Percentiles rank a stretch among this genome's conserved stretches.
Conservation (phyloP, 2,888 invertebrate species). For the Branchipolynoe longqiensis region DNA sequence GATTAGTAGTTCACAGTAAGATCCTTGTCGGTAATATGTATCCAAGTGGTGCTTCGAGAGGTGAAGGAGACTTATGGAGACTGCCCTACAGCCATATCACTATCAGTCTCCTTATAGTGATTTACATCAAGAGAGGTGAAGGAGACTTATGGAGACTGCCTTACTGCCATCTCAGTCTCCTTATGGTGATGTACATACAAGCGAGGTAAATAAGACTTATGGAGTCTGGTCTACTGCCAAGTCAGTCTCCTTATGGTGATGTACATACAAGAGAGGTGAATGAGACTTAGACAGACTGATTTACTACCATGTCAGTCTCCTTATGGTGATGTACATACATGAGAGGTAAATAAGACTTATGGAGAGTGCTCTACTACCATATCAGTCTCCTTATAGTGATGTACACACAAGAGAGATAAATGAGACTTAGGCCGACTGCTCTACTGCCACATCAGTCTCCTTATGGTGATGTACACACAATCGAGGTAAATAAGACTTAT, state of each 20-base stretch:
- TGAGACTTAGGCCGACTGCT: not conserved
- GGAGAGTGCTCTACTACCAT: not conserved
- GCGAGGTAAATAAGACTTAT: not conserved
- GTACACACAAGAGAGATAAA: not conserved
- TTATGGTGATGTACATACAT: slow-evolving; percentile 1
- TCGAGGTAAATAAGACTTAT: not conserved
- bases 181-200: not conserved
- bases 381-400: not conserved
- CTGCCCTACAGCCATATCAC: slow-evolving; percentile 22
- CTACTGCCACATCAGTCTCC: not conserved
- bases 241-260: not conserved
- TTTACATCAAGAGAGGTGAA: no score
- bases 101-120: slow-evolving; percentile 15
- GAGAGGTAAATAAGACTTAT: not conserved
- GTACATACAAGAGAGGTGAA: no score
- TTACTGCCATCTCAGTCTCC: slow-evolving; percentile 45
- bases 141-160: slow-evolving; percentile 6
- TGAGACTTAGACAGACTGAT: not conserved
- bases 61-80: slow-evolving; percentile 6
- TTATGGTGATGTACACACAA: not conserved
- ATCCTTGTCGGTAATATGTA: no score
- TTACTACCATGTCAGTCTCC: not conserved
- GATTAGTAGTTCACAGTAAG: no score
- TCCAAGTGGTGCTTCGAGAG: no score
- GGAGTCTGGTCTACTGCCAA: slow-evolving; percentile 18